Evolutionary conservation across 2,113 vertebrate genomes (phyloP).

Genomic region (Hippocampus barbouri): DNA sequence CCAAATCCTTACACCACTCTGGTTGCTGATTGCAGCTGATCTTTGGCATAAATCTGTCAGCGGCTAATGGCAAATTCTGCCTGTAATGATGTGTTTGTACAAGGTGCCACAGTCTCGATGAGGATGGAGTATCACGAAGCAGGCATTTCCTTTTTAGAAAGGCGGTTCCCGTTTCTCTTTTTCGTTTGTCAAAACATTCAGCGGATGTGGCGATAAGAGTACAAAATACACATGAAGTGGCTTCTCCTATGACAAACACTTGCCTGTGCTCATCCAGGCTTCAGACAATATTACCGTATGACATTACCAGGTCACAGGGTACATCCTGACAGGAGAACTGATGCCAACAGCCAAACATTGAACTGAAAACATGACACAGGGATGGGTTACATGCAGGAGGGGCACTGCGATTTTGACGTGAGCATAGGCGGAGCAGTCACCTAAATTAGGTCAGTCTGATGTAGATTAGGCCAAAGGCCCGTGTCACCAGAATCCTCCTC

Average conservation of each 20-base stretch:
- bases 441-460: constrained; percentile 42
- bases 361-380: neutral
- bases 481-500: too few relatives aligned
- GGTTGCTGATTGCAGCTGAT: neutral
- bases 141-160: constrained; percentile 56
- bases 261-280: constrained; percentile 34
- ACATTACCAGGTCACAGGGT: constrained; percentile 23
- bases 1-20: neutral
- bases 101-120: constrained; percentile 17
- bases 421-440: constrained; percentile 12
- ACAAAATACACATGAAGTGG: constrained; percentile 31
- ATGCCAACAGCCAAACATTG: neutral
- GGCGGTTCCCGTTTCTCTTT: constrained; percentile 57
- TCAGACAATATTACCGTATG: constrained; percentile 19
- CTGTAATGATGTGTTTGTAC: neutral
- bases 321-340: constrained; percentile 17
- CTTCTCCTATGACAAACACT: constrained; percentile 34
- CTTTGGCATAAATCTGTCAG: neutral
- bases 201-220: constrained; percentile 57
- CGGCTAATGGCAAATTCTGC: neutral
- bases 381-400: neutral
- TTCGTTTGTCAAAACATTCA: constrained; percentile 61
- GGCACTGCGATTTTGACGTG: constrained; percentile 9
- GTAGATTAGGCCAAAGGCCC: constrained; percentile 17
- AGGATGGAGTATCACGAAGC: constrained; percentile 25